Evolutionary conservation across 2,113 vertebrate species (phyloP).

Genomic region (Motacilla tschutschensis): DNA sequence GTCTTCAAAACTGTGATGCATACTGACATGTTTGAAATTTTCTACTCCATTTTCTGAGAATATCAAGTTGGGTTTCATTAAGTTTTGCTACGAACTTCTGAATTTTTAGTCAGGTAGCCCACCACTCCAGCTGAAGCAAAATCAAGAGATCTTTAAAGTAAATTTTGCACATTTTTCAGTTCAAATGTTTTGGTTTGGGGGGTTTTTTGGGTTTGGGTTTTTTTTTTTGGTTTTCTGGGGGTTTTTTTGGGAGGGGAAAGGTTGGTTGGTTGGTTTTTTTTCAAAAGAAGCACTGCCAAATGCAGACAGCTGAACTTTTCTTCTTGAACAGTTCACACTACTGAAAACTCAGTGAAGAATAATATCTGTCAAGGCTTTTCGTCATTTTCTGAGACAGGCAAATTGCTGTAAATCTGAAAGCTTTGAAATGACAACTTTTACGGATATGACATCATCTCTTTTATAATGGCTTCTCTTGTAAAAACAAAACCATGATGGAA

Average conservation of each 20-base stretch:
- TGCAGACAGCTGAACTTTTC: background rate
- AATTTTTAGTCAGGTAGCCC: background rate
- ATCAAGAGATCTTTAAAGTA: background rate
- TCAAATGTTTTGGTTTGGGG: background rate
- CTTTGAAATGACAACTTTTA: background rate
- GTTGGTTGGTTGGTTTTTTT: background rate
- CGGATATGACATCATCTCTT: background rate
- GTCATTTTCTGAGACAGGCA: background rate
- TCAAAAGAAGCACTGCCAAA: background rate
- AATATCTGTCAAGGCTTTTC: background rate
- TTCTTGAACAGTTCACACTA: background rate
- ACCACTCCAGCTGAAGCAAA: background rate
- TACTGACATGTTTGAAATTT: background rate
- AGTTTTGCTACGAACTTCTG: background rate
- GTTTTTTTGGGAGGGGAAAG: background rate
- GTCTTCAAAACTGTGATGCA: background rate
- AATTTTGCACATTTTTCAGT: background rate
- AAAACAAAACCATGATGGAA: background rate
- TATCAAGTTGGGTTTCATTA: background rate
- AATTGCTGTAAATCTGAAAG: background rate
- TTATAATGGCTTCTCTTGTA: background rate
- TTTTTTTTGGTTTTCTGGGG: background rate
- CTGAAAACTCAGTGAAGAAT: background rate
- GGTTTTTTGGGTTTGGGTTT: background rate
- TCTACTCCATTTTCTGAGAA: background rate